Evolutionary conservation across 2,888 invertebrate species (phyloP), one percentile per base, ranked within the genome.

Genomic region (Quadriops clusia): DNA sequence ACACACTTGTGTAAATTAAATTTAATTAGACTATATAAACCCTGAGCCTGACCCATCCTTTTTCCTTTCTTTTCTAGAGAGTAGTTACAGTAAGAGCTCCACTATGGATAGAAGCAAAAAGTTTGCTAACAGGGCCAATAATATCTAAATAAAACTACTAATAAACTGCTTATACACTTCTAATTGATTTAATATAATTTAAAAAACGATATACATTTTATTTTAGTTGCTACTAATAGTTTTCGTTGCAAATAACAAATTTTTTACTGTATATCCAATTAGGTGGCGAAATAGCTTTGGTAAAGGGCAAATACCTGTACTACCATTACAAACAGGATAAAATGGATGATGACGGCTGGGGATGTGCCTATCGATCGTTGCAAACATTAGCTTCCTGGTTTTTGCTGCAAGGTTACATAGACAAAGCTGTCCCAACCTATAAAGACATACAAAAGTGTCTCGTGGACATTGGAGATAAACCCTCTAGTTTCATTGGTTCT

Each of bases 331-430:
- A 90, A 77, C 94, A 95, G 59, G 84, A 95, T 51, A 72, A 75
- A 43, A 77, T 90, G 55, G 83, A 95, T 58, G 98, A 98, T 51
- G 81, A 84, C 56, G 93, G 93, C n/a, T 98, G 98, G 98, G 98
- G 98, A 3, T 98, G 98, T 65, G 98, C 98, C 0, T 98, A 98
- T 56, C 73, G 98, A 37, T 95, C 95, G 1, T 67, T 98, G 50
- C 98, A 98, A 64, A 95, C 97, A 0, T 71, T 98, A 39, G 76
- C 86, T 41, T 95, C 95, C 0, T 99, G 98, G 98, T 93, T 87
- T 54, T 72, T 73, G 70, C 38, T 50, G 47, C 90, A 93, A 62
- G 90, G 87, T 7, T 89, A 83, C 53, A 79, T 80, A 2, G 70
- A 77, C 28, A 67, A 70, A 25, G 60, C 70, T 13, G 68, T 90